Percentiles rank a stretch among this genome's conserved stretches.
Evolutionary conservation across 1,140 invertebrate species (phyloP).

Genomic region (Sarcophaga peregrina): DNA sequence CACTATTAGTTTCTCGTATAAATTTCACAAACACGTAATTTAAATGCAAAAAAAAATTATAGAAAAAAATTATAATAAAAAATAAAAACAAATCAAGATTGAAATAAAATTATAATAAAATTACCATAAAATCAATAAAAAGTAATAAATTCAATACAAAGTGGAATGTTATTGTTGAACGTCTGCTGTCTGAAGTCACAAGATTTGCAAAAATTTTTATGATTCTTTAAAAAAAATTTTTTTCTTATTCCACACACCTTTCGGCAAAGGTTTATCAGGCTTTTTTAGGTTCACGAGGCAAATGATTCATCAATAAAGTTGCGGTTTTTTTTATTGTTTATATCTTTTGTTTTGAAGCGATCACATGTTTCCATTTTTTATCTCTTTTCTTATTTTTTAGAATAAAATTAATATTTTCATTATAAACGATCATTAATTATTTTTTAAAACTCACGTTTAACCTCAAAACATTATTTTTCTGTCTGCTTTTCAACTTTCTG

Average conservation of each 20-base stretch:
- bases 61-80: too few relatives aligned
- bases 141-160: neutral
- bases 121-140: slow-evolving; percentile 2
- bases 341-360: neutral
- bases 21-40: too few relatives aligned
- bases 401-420: too few relatives aligned
- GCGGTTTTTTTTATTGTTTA: neutral
- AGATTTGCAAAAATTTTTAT: neutral
- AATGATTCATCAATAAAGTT: neutral
- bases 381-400: too few relatives aligned
- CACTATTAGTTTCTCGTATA: too few relatives aligned
- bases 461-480: neutral
- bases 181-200: neutral
- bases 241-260: neutral
- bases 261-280: neutral
- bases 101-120: neutral
- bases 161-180: neutral
- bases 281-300: neutral
- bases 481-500: too few relatives aligned
- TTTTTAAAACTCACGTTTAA: slow-evolving; percentile 23
- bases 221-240: neutral
- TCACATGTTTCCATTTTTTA: neutral
- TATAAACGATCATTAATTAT: neutral
- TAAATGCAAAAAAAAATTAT: too few relatives aligned
- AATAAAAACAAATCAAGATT: neutral